These are phyloP conservation scores for Torymus texanus DNA, from an alignment of 2,888 invertebrate species.

Conservation along the genomic window DNA sequence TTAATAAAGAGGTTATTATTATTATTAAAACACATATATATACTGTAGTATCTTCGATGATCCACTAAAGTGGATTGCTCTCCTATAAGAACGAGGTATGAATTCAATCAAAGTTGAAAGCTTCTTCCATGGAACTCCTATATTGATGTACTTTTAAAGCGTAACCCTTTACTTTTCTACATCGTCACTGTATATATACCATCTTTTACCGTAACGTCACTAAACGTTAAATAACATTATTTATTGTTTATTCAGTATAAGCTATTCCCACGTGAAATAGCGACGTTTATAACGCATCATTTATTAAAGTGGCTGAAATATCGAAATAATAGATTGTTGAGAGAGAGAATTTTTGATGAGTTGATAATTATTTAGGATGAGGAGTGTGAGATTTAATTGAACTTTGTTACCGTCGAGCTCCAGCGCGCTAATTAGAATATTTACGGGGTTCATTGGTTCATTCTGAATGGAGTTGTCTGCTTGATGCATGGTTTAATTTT, in stretches of 20 bases:
- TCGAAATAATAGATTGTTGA: too few species aligned
- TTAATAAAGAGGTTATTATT: too few species aligned
- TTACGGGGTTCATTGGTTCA: slow-evolving; percentile 22
- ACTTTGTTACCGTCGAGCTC: slow-evolving; percentile 14
- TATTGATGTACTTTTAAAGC: not conserved
- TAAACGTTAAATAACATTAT: too few species aligned
- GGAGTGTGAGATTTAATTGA: slow-evolving; percentile 22
- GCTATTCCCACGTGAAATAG: too few species aligned
- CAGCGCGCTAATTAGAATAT: slow-evolving; percentile 39
- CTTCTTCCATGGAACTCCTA: not conserved
- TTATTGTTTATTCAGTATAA: too few species aligned
- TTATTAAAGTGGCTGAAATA: too few species aligned
- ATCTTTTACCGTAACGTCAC: too few species aligned
- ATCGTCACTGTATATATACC: too few species aligned
- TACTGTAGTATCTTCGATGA: too few species aligned
- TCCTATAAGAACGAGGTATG: not conserved
- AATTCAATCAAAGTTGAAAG: slow-evolving; percentile 8
- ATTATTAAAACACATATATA: too few species aligned
- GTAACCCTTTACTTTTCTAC: not conserved
- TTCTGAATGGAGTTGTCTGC: slow-evolving; percentile 39
- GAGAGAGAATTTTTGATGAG: not conserved
- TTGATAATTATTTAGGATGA: slow-evolving; percentile 9
- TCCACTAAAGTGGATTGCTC: not conserved
- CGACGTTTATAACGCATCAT: too few species aligned
- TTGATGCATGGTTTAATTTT: slow-evolving; percentile 50